Base-by-base conservation (phyloP, 1,140 invertebrate species). In the Euwallacea similis region DNA sequence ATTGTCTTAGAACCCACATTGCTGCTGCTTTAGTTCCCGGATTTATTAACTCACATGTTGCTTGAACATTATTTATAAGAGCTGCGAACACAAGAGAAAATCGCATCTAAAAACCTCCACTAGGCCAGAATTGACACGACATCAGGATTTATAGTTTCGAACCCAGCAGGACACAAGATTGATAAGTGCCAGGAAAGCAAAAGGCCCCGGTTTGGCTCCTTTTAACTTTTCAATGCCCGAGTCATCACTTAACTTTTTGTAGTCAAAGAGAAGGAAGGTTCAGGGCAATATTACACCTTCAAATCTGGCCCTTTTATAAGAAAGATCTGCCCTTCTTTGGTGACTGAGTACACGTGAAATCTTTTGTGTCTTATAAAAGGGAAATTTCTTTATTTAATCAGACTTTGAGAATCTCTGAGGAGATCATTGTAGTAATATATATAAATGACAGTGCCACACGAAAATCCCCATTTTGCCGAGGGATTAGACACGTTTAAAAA, bases 161-260 rank as follows among this genome's bases (percentile, higher is more conserved):
- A 10, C 60, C 60, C 60, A 44, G 60, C 60, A 62, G 60, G 60
- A 62, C 42, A 11, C 15, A 46, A 62, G 60, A 62, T 62, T 62
- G 60, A 62, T 62, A 62, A 62, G 60, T 62, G 60, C n/a, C 60
- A 62, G 42, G 8, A 46, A 59, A 16, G 54, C 54, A 56, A 60
- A 60, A 16, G 41, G 13, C 58, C 16, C 21, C 21, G 42, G 58
- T 60, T 60, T 33, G 21, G 16, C 58, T 60, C 41, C 58, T 42
- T 60, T 60, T 60, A 60, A 60, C 16, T 60, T 60, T 60, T 60
- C 58, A 60, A 60, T 60, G 41, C 58, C 16, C 58, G 2, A 60
- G 58, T 60, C 58, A 60, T 60, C 58, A 60, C 58, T 60, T 60
- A 60, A 60, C 58, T 60, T 60, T 60, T 60, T 60, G 9, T 42